Base-by-base conservation (phyloP, 2,888 invertebrate genomes). In the Alsophila aescularia region DNA sequence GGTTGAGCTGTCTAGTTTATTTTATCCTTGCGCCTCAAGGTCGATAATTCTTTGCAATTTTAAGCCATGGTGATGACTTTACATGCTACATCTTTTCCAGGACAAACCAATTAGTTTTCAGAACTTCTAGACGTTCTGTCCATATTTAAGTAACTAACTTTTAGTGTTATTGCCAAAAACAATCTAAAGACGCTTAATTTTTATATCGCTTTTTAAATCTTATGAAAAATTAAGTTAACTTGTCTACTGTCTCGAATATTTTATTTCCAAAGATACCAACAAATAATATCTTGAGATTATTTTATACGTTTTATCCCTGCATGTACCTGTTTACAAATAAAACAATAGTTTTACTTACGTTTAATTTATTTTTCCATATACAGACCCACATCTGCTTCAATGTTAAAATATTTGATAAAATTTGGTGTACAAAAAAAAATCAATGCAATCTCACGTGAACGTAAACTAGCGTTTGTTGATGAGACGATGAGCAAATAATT, bases 361-460 rank as follows among this genome's bases (percentile, higher is more conserved):
- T 84, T 81, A 79, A 76, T 83, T 86, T 86, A 82, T 82, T 87
- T 81, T 84, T 84, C 69, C 85, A 84, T 86, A 86, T 83, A 87
- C 87, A 86, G 77, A 87, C 85, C 87, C 85, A n/a, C n/a, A 77
- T 85, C 79, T 78, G 85, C 83, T 85, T 85, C 61, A 83, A 83
- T 69, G 71, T 82, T 77, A 81, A 81, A 85, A 79, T 80, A 81
- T 82, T 77, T 72, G 73, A 82, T 79, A 76, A 77, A 75, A 56
- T 53, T 79, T 76, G 66, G 79, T 81, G 77, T 80, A 80, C 73
- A 76, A 72, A 66, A 73, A 75, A 69, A 45, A 45, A 21, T 75
- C 72, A 60, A 78, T 59, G 65, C 63, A 64, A 60, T 65, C 64
- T 67, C 61, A 68, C 56, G 72, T 72, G 77, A 77, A 78, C 75